These are phyloP conservation scores for Drosophila repletoides DNA, from an alignment of 1,140 invertebrate species.

Conservation along the genomic window DNA sequence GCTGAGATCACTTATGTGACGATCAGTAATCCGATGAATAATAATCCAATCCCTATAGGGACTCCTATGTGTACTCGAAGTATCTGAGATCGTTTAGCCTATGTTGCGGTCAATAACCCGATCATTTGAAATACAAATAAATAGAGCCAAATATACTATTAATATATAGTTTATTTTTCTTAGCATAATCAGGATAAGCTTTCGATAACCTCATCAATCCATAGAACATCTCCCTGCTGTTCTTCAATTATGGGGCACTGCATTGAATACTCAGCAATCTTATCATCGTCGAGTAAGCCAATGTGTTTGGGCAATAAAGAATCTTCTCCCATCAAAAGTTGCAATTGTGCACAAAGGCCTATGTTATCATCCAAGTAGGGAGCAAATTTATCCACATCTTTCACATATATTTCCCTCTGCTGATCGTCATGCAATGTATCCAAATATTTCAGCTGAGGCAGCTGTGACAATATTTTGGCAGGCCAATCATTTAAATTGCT, in stretches of 20 bases:
- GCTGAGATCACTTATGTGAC: too few species aligned
- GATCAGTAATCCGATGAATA: too few species aligned
- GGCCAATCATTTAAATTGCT: conserved; percentile 24
- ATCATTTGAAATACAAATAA: too few species aligned
- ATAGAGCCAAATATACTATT: too few species aligned
- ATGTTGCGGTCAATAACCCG: too few species aligned
- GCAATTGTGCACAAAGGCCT: conserved; percentile 44
- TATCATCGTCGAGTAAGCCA: conserved; percentile 29
- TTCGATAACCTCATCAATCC: conserved; percentile 15
- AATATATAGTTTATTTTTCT: background rate
- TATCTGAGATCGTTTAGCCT: too few species aligned
- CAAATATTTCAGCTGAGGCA: conserved; percentile 42
- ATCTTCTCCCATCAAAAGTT: conserved; percentile 23
- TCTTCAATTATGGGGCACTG: too few species aligned
- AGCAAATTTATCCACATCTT: conserved; percentile 37
- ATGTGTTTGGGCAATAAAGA: conserved; percentile 23
- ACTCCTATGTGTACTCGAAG: too few species aligned
- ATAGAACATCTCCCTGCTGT: conserved; percentile 11
- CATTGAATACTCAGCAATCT: conserved; percentile 7
- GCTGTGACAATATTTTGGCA: conserved; percentile 30
- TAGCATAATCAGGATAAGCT: background rate
- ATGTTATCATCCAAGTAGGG: conserved; percentile 32
- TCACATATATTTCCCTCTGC: conserved; percentile 47
- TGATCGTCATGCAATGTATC: conserved; percentile 41
- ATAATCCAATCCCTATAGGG: too few species aligned